Conservation (phyloP, 2,797 vertebrate genomes). For the Enteromius treurensis region DNA sequence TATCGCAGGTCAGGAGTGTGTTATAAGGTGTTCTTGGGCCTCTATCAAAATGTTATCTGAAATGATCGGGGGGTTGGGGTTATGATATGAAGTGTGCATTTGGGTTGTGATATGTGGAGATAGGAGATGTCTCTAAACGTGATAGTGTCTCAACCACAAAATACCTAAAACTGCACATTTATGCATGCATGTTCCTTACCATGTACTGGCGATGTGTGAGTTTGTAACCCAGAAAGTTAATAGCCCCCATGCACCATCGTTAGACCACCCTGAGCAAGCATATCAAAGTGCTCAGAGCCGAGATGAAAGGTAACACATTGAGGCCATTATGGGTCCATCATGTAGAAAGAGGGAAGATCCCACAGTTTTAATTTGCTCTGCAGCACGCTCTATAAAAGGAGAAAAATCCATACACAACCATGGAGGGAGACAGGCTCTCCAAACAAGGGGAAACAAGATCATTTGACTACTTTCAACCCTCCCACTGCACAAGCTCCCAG, state of each 20-base stretch:
- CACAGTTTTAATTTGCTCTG: constrained; percentile 58
- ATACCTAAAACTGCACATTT: not conserved
- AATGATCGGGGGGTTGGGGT: constrained; percentile 50
- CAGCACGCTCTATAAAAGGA: constrained; percentile 70
- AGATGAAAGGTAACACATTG: constrained; percentile 14
- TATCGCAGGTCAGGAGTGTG: constrained; percentile 46
- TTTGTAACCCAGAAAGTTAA: constrained; percentile 13
- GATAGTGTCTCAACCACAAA: constrained; percentile 29
- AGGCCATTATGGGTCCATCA: constrained; percentile 9
- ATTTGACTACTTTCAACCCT: constrained; percentile 63
- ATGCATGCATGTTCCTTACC: not conserved
- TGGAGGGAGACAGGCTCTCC: constrained; percentile 65
- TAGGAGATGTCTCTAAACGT: not conserved
- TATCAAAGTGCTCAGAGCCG: not conserved
- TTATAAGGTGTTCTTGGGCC: constrained; percentile 47
- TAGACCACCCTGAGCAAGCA: constrained; percentile 32
- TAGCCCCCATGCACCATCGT: not conserved
- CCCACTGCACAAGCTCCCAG: constrained; percentile 55
- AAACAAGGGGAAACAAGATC: constrained; percentile 67
- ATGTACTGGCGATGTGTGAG: not conserved
- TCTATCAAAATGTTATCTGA: constrained; percentile 70
- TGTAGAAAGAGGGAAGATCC: not conserved
- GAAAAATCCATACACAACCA: constrained; percentile 60
- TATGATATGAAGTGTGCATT: not conserved
- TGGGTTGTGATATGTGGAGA: constrained; percentile 9